Evolutionary conservation across 2,113 vertebrate genomes (phyloP).

Genomic region (Tragelaphus strepsiceros): DNA sequence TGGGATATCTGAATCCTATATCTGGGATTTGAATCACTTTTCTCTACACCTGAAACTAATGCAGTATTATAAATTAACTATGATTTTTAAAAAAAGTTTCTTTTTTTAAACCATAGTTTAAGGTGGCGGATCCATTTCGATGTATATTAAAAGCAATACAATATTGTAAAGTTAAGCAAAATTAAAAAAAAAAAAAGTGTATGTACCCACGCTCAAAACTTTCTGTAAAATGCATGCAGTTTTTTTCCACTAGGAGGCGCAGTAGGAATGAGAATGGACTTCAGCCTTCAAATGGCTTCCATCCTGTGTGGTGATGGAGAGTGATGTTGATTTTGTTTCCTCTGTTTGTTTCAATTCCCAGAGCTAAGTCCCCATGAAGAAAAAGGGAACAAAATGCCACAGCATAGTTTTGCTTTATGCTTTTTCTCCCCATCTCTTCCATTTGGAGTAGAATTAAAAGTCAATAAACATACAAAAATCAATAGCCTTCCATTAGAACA

Average conservation of each 20-base stretch:
- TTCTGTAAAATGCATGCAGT: not conserved
- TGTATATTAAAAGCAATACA: too few species aligned
- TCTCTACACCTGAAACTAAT: not conserved
- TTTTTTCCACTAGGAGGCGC: conserved; percentile 53
- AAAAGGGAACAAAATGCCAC: not conserved
- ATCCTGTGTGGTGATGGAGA: not conserved
- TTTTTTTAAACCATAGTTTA: not conserved
- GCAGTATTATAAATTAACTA: not conserved
- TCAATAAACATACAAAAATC: not conserved
- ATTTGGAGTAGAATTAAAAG: not conserved
- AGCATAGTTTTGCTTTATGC: not conserved
- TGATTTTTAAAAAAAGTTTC: not conserved
- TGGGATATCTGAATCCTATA: not conserved
- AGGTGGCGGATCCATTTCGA: not conserved
- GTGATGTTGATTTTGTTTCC: accelerated
- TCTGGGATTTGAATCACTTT: not conserved
- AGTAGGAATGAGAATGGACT: not conserved
- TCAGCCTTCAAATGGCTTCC: not conserved
- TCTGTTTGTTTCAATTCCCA: conserved; percentile 1
- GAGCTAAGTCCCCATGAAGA: not conserved
- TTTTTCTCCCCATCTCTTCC: not conserved
- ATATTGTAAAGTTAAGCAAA: too few species aligned
- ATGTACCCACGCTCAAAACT: too few species aligned
- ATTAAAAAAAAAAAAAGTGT: not conserved
- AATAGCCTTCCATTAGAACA: not conserved